These are phyloP conservation scores for Heliconius ismenius DNA, from an alignment of 2,888 invertebrate genomes.

Conservation along the genomic window DNA sequence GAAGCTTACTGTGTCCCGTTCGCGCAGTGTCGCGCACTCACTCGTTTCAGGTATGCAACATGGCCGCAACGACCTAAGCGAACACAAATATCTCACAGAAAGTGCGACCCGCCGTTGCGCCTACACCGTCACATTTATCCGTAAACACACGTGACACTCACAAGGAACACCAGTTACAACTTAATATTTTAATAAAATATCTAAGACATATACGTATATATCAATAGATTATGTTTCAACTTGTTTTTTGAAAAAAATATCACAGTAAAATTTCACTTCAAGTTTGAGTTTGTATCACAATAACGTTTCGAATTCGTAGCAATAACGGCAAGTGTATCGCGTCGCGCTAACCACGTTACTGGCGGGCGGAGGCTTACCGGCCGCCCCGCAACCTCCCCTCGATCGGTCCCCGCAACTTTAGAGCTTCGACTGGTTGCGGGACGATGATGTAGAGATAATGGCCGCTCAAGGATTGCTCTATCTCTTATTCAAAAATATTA, in stretches of 20 bases:
- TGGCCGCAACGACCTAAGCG: slow-evolving; percentile 80
- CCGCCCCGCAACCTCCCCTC: slow-evolving; percentile 67
- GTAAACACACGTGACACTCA: slow-evolving; percentile 80
- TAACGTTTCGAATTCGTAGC: slow-evolving; percentile 53
- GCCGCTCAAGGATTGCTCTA: slow-evolving; percentile 77
- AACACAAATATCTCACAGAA: slow-evolving; percentile 80
- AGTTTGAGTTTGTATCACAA: slow-evolving; percentile 67
- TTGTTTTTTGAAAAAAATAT: slow-evolving; percentile 41
- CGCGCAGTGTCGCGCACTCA: slow-evolving; percentile 76
- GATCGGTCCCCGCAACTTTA: slow-evolving; percentile 69
- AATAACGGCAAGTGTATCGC: slow-evolving; percentile 66
- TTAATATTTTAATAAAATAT: slow-evolving; percentile 31
- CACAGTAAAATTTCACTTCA: slow-evolving; percentile 61
- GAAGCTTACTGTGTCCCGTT: slow-evolving; percentile 74
- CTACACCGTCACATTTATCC: slow-evolving; percentile 79
- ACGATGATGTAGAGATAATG: slow-evolving; percentile 79
- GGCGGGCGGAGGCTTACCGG: slow-evolving; percentile 73
- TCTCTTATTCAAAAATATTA: slow-evolving; percentile 56
- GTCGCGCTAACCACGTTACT: slow-evolving; percentile 74
- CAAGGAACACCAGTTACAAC: slow-evolving; percentile 50
- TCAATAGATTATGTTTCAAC: slow-evolving; percentile 41
- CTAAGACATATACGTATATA: slow-evolving; percentile 32
- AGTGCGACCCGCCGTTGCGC: slow-evolving; percentile 78
- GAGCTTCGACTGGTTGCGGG: slow-evolving; percentile 75
- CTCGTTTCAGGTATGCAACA: slow-evolving; percentile 81